Evolutionary conservation across 2,113 vertebrate species (phyloP).

Genomic region (Penelope pileata): DNA sequence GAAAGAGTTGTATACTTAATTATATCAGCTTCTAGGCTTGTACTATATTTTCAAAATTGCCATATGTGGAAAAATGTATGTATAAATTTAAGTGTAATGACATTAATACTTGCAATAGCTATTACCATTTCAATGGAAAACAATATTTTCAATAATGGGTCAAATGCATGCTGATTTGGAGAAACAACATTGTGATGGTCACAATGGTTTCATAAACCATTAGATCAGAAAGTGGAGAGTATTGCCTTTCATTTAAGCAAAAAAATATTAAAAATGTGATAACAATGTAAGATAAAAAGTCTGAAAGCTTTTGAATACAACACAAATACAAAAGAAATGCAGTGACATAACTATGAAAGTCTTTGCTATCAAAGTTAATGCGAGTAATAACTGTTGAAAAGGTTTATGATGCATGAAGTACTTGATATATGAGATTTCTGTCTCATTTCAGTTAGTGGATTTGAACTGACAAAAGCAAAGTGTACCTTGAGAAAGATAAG

Average conservation of each 20-base stretch:
- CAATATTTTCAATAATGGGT: not conserved
- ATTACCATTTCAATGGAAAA: not conserved
- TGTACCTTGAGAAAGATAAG: not conserved
- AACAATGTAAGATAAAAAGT: not conserved
- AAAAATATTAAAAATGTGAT: not conserved
- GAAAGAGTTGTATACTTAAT: not conserved
- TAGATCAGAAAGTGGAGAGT: not conserved
- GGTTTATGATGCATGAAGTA: not conserved
- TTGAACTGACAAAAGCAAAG: not conserved
- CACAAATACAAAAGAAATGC: not conserved
- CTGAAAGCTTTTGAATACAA: not conserved
- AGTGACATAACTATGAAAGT: not conserved
- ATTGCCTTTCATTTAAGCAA: not conserved
- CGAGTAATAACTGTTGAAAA: not conserved
- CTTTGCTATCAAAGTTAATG: not conserved
- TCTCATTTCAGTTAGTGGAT: not conserved
- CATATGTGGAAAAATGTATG: not conserved
- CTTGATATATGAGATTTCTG: not conserved
- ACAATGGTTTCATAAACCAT: not conserved
- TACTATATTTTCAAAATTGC: not conserved
- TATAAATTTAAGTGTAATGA: not conserved
- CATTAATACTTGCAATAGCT: not conserved
- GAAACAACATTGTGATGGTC: not conserved
- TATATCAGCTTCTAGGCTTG: not conserved
- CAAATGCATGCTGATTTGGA: not conserved